Conservation (phyloP, 37 sponge, comb jelly and placozoan genomes). For the Theonella swinhoei region DNA sequence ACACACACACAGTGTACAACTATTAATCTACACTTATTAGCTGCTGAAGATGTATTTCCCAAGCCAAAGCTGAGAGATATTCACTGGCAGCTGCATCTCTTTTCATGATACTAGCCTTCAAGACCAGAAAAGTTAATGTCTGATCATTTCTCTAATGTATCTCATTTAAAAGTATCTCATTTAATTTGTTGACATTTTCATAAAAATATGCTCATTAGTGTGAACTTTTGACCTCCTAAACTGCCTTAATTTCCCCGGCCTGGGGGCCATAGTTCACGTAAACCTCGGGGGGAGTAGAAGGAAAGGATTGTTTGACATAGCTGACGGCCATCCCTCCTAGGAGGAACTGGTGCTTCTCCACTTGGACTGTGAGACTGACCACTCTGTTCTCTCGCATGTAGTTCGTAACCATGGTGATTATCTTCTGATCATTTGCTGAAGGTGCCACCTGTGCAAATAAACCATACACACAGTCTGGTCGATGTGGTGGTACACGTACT, state of each 20-base stretch:
- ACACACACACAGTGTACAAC: background rate
- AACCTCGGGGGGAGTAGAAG: slow-evolving; percentile 67
- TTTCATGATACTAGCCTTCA: background rate
- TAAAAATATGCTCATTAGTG: no score
- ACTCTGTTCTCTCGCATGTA: slow-evolving; percentile 80
- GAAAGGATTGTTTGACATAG: slow-evolving; percentile 35
- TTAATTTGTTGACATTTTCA: no score
- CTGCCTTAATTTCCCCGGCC: slow-evolving; percentile 50
- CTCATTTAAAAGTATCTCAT: no score
- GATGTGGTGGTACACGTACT: no score
- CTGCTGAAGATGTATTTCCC: background rate
- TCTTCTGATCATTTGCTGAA: slow-evolving; percentile 84
- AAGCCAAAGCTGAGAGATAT: background rate
- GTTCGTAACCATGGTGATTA: slow-evolving; percentile 71
- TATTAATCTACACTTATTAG: background rate
- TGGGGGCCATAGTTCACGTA: slow-evolving; percentile 90
- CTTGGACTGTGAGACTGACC: slow-evolving; percentile 75
- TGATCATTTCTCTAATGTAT: no score
- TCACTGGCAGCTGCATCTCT: background rate
- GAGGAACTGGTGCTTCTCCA: slow-evolving; percentile 88
- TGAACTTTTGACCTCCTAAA: no score
- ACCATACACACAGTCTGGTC: no score
- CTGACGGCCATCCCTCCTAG: slow-evolving; percentile 23
- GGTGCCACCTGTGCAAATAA: no score
- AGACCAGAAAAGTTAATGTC: no score